These are phyloP conservation scores for Drosophila eugracilis DNA, from an alignment of 1,140 invertebrate species.

Conservation along the genomic window DNA sequence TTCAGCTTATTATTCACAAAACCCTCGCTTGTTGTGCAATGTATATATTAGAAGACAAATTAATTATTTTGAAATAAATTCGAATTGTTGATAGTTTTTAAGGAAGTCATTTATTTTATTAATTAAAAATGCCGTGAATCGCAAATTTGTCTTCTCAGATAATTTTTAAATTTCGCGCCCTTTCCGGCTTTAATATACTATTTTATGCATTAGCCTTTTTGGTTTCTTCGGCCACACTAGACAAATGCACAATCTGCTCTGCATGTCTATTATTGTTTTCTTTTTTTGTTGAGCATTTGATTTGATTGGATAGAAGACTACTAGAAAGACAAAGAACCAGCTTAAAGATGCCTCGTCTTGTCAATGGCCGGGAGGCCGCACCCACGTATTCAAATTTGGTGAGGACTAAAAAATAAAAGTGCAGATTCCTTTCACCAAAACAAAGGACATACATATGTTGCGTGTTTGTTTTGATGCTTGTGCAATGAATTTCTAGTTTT, in stretches of 20 bases:
- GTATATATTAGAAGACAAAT: constrained; percentile 21
- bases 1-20: constrained; percentile 3
- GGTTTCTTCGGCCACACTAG: constrained; percentile 9
- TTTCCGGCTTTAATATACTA: no score
- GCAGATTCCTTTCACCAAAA: background rate
- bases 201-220: no score
- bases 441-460: constrained; percentile 2
- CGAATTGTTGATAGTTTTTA: constrained; percentile 20
- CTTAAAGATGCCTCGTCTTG: constrained; percentile 33
- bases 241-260: constrained; percentile 6
- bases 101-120: background rate
- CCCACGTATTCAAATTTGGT: constrained; percentile 45
- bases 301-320: constrained; percentile 15
- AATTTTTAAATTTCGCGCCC: background rate
- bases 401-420: no score
- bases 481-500: background rate
- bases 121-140: background rate
- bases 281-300: constrained; percentile 20
- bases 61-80: constrained; percentile 32
- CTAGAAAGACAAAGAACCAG: constrained; percentile 37
- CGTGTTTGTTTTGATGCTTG: constrained; percentile 6
- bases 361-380: constrained; percentile 36
- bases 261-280: constrained; percentile 42
- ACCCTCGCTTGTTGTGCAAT: constrained; percentile 19
- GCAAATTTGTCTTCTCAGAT: no score